A percentile compares a stretch with the other conserved stretches of the same genome.
phyloP scores from a whole-genome alignment of 2,797 vertebrate species.

The Sebastes umbrosus region DNA sequence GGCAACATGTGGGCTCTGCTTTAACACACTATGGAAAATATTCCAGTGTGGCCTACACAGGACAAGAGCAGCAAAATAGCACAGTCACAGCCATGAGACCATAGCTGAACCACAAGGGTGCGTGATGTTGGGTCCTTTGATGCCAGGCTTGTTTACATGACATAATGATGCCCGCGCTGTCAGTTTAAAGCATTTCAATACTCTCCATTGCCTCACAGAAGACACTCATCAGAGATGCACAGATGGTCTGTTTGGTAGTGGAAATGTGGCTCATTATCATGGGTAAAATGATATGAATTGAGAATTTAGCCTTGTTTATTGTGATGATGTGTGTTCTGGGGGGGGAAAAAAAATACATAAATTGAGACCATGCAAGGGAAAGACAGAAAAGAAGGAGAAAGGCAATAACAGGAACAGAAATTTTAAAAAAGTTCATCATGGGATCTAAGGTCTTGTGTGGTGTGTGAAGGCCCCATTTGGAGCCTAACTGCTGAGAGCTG shows the following conservation, averaged over 20 bases:
- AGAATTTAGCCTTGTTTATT: constrained; percentile 33
- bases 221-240: constrained; percentile 52
- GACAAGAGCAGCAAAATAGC: constrained; percentile 15
- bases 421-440: not conserved
- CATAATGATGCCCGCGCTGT: constrained; percentile 67
- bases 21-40: constrained; percentile 37
- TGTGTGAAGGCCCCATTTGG: constrained; percentile 31
- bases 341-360: not conserved
- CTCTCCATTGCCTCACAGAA: constrained; percentile 40
- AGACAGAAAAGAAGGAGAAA: not conserved
- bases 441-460: not conserved
- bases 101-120: constrained; percentile 76
- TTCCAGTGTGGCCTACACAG: constrained; percentile 23
- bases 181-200: constrained; percentile 53
- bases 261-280: constrained; percentile 49
- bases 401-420: not conserved
- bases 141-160: constrained; percentile 82
- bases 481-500: constrained; percentile 17
- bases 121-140: constrained; percentile 81
- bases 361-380: constrained; percentile 9
- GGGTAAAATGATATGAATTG: constrained; percentile 45
- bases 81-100: constrained; percentile 18
- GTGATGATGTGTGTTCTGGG: constrained; percentile 5
- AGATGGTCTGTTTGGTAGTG: constrained; percentile 43
- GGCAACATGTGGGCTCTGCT: constrained; percentile 29